Base-by-base conservation (phyloP, 2,113 vertebrate species). In the Cryptotis parvus region DNA sequence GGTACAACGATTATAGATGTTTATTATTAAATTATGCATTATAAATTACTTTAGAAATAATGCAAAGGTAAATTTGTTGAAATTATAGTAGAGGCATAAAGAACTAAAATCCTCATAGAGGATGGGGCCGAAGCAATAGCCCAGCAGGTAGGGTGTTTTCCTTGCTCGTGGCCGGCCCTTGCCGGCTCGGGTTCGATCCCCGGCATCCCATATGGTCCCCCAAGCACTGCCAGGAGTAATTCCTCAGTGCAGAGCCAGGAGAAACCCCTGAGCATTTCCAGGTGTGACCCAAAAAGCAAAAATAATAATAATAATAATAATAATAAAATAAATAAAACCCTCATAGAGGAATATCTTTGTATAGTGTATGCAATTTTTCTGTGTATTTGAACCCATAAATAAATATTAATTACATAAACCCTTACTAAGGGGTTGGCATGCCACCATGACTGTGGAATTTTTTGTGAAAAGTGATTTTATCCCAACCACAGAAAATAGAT, bases 401-500 rank as follows among this genome's bases (percentile, higher is more conserved):
- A 35, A 87, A 88, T 93, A 92, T 91, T 94, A 93, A 94, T 88
- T 87, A 81, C 20, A 69, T 69, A 88, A 90, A 90, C 68, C 94
- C 68, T 90, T 75, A 93, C 83, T 94, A 89, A 87, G 12, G 37
- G 27, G 77, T 27, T 80, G 41, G 70, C 49, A 79, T 45, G 58
- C 77, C 72, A 75, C 12, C 33, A 5, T 91, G 76, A 33, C 22
- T 49, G 35, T 75, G 70, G 77, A 87, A 93, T 72, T 66, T 39
- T 79, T 39, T 86, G 18, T 69, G 20, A 52, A 73, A 87, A 80
- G 26, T 27, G 8, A 63, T 86, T 89, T 91, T 84, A 77, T 18
- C 16, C n/a, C 49, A 61, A 20, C 63, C 27, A 33, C 5, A 84
- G n/a, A 61, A 87, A 72, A 66, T 11, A 76, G 27, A 77, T 27